phyloP scores from a whole-genome alignment of 1,140 invertebrate species.

The Leucophenga varia region DNA sequence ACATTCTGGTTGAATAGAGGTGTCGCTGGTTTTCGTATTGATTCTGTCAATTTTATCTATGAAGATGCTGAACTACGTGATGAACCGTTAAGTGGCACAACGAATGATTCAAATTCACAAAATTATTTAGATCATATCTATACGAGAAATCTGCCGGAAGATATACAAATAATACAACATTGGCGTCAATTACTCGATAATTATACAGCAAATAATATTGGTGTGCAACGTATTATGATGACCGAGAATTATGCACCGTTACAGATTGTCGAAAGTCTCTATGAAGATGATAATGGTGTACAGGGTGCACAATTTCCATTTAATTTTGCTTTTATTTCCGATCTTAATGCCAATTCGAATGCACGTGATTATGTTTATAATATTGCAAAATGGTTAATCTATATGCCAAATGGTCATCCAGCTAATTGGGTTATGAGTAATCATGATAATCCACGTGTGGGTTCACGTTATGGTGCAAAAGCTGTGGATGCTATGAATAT shows the following conservation, averaged over 20 bases:
- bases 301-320: slow-evolving; percentile 67
- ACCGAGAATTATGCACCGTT: slow-evolving; percentile 65
- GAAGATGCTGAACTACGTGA: slow-evolving; percentile 62
- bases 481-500: slow-evolving; percentile 74
- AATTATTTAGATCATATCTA: slow-evolving; percentile 65
- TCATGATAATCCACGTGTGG: slow-evolving; percentile 70
- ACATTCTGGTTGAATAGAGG: slow-evolving; percentile 75
- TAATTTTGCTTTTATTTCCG: slow-evolving; percentile 65
- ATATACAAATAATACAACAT: slow-evolving; percentile 63
- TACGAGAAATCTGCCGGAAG: slow-evolving; percentile 63
- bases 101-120: slow-evolving; percentile 58
- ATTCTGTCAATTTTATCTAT: slow-evolving; percentile 64
- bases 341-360: slow-evolving; percentile 57
- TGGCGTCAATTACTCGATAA: slow-evolving; percentile 68
- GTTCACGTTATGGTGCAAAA: slow-evolving; percentile 63
- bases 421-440: slow-evolving; percentile 77
- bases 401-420: slow-evolving; percentile 59
- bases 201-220: slow-evolving; percentile 51
- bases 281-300: slow-evolving; percentile 57
- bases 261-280: slow-evolving; percentile 62
- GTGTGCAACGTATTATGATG: slow-evolving; percentile 60
- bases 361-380: slow-evolving; percentile 59
- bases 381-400: slow-evolving; percentile 61
- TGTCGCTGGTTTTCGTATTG: slow-evolving; percentile 75
- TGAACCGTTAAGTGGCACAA: slow-evolving; percentile 59